These are phyloP conservation scores for Merops nubicus DNA, from an alignment of 2,113 vertebrate species.

Conservation along the genomic window DNA sequence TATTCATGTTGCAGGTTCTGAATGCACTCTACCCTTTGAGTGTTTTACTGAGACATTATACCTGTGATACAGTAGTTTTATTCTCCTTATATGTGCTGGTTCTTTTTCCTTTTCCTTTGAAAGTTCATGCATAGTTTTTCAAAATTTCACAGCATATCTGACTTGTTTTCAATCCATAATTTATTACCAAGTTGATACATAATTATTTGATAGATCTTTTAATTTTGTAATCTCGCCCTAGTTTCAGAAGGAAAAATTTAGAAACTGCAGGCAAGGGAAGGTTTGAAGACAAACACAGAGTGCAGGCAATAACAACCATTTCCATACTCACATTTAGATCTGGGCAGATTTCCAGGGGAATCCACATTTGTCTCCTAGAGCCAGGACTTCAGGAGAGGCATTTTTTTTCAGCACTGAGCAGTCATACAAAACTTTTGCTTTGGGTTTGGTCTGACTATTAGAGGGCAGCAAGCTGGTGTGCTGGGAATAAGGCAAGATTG, in stretches of 20 bases:
- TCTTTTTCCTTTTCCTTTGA: neutral
- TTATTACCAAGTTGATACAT: neutral
- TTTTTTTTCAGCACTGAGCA: neutral
- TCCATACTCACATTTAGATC: neutral
- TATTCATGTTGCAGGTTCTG: neutral
- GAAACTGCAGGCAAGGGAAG: neutral
- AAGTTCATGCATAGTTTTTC: neutral
- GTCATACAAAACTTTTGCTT: neutral
- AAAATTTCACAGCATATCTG: neutral
- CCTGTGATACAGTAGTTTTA: neutral
- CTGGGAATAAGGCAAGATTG: neutral
- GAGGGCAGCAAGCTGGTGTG: neutral
- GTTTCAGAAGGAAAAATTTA: neutral
- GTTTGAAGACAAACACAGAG: neutral
- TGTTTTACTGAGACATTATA: neutral
- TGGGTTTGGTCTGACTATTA: neutral
- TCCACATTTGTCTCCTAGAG: neutral
- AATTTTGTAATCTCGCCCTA: neutral
- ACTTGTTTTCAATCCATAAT: neutral
- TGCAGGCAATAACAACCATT: neutral
- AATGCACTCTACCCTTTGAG: neutral
- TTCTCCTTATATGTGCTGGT: neutral
- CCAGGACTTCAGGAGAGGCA: neutral
- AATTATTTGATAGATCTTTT: neutral
- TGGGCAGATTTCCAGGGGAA: slow-evolving; percentile 16